These are phyloP conservation scores for Myiotriccus ornatus DNA, from an alignment of 2,797 vertebrate species.

Conservation along the genomic window DNA sequence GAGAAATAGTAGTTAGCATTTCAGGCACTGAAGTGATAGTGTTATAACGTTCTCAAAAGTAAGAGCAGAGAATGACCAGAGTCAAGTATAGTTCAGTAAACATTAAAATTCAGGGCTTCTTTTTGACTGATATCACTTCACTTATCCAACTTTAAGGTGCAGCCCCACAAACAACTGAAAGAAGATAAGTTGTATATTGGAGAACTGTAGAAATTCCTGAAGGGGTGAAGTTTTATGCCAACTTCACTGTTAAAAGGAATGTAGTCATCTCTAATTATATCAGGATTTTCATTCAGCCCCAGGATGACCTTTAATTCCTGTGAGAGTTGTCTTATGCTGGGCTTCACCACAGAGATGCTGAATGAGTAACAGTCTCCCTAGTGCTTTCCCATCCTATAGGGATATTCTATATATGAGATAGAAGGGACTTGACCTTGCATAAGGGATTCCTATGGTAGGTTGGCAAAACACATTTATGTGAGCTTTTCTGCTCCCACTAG, in stretches of 20 bases:
- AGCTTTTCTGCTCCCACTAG: not conserved
- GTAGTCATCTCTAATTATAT: not conserved
- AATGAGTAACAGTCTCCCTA: not conserved
- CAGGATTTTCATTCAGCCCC: not conserved
- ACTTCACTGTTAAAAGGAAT: not conserved
- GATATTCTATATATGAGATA: not conserved
- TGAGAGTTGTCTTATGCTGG: not conserved
- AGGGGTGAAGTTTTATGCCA: not conserved
- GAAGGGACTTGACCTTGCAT: not conserved
- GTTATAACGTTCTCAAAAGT: not conserved
- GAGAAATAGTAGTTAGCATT: not conserved
- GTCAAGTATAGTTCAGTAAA: not conserved
- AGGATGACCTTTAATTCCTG: not conserved
- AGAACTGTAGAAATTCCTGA: not conserved
- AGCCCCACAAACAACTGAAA: not conserved
- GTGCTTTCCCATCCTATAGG: not conserved
- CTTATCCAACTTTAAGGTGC: not conserved
- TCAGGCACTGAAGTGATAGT: not conserved
- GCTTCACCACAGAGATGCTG: not conserved
- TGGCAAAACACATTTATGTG: not conserved
- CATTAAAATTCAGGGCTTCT: not conserved
- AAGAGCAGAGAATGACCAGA: not conserved
- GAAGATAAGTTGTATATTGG: not conserved
- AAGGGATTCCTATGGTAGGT: not conserved
- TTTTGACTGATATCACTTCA: not conserved